Base-by-base conservation (phyloP, 2,888 invertebrate genomes). In the Amblyjoppa fuscipennis region DNA sequence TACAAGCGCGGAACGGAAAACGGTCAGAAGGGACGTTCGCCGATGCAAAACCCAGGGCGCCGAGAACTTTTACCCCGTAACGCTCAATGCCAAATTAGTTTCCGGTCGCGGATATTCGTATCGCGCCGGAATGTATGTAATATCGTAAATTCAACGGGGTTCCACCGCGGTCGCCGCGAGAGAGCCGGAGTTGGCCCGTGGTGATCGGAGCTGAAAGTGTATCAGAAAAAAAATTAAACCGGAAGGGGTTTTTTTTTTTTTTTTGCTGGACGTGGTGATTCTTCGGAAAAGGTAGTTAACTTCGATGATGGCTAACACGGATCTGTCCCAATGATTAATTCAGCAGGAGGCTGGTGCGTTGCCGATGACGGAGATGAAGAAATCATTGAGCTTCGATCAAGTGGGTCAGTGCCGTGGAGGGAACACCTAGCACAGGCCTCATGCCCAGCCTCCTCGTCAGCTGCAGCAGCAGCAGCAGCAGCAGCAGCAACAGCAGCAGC, bases 281-380 rank as follows among this genome's bases (percentile, higher is more conserved):
- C 5, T 13, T 61, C 61, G 5, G 73, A 25, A n/a, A 13, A 16
- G 11, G 45, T 3, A 34, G 45, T 68, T 38, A 28, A 66, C 13
- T 87, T 75, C 84, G 85, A 87, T 88, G 61, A 81, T 88, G 88
- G 90, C 91, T 92, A 91, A 92, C 91, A 90, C 87, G 56, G 68
- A 34, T 61, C 87, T 80, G 53, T 80, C 61, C 66, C 41, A 76
- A 71, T 75, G 79, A 79, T 89, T 74, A 87, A 90, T 90, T 87
- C 92, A 94, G 90, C 95, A 96, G 96, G 96, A 96, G 93, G 95
- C 96, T 89, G 95, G 96, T 81, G 95, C 96, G 88, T 93, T 96
- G 89, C 96, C 96, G 88, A 96, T 96, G 96, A 95, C 96, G 93
- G 96, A 96, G 93, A 94, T 96, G 94, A 95, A 96, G 93, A 96